phyloP scores from a whole-genome alignment of 2,888 invertebrate species.

The Chrysolina haemoptera region DNA sequence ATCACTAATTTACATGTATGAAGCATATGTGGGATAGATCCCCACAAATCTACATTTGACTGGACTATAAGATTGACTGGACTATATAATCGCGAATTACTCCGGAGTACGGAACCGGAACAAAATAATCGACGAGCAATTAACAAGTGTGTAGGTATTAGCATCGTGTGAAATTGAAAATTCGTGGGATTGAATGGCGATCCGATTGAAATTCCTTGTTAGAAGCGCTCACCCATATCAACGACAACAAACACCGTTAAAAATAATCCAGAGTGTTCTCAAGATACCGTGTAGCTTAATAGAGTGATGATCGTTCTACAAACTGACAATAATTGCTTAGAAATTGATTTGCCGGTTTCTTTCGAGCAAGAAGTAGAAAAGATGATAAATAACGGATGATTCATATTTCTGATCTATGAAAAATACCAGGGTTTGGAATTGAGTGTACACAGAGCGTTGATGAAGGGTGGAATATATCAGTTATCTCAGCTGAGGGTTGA shows the following conservation, averaged over 20 bases:
- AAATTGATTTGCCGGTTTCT: not conserved
- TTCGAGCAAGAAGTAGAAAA: not conserved
- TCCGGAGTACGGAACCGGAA: not conserved
- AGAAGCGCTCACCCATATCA: constrained; percentile 20
- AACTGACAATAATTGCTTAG: not conserved
- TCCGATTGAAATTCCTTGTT: constrained; percentile 25
- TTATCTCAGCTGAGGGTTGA: too few relatives aligned
- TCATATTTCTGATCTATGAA: too few relatives aligned
- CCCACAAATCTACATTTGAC: too few relatives aligned
- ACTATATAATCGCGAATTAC: not conserved
- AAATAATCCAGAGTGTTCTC: not conserved
- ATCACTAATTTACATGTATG: too few relatives aligned
- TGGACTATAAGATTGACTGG: not conserved
- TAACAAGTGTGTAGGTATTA: constrained; percentile 1
- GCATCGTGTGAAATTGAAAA: constrained; percentile 20
- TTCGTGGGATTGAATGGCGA: constrained; percentile 1
- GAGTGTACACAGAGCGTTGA: too few relatives aligned
- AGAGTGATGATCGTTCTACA: not conserved
- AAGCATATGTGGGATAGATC: too few relatives aligned
- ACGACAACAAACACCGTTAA: constrained; percentile 11
- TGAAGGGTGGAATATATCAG: too few relatives aligned
- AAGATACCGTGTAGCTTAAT: not conserved
- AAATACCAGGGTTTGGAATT: too few relatives aligned
- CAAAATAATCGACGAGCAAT: not conserved
- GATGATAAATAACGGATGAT: too few relatives aligned